Base-by-base conservation (phyloP, 2,888 invertebrate genomes). In the Agonopterix subpropinquella region DNA sequence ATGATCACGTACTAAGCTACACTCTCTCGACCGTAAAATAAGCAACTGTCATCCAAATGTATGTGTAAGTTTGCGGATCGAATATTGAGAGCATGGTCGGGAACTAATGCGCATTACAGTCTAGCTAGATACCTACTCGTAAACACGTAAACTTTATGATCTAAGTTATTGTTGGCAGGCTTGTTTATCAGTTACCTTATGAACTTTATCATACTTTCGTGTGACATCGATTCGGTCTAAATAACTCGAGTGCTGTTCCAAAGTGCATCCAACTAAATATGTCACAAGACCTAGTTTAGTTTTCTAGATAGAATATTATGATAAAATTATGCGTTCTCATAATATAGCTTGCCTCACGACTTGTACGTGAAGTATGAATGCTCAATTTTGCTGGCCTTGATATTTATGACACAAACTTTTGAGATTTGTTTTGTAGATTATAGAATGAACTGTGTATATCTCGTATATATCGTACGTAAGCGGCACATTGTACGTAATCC, bases 341-440 rank as follows among this genome's bases (percentile, higher is more conserved):
- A 39, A 39, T 39, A 39, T 44, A 39, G 43, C 50, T 35, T 44
- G 46, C 46, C 47, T 52, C 56, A 55, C 52, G 54, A 47, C 50
- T 53, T 52, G 53, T 44, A 43, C 10, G 58, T 60, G 55, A 59
- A 67, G 58, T 65, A 64, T 67, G 67, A 69, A 70, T 67, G 66
- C 67, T 65, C 69, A 70, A 72, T 69, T 68, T 61, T 57, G 61
- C 53, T 61, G 73, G 65, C 78, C 78, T 79, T 79, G 77, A 73
- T 76, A 77, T 77, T 77, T 76, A 75, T 71, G 69, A 69, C 67
- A 70, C 62, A 66, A 71, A 71, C 67, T 73, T 70, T 72, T 66
- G 11, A 67, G 68, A 69, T 68, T 61, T 57, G 56, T 59, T 66
- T 57, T 55, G 52, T 53, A 61, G 67, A 71, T 67, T 66, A 61